A percentile compares a stretch with the other conserved stretches of the same genome.
Evolutionary conservation across 2,797 vertebrate genomes (phyloP).

Genomic region (Arctocebus calabarensis): DNA sequence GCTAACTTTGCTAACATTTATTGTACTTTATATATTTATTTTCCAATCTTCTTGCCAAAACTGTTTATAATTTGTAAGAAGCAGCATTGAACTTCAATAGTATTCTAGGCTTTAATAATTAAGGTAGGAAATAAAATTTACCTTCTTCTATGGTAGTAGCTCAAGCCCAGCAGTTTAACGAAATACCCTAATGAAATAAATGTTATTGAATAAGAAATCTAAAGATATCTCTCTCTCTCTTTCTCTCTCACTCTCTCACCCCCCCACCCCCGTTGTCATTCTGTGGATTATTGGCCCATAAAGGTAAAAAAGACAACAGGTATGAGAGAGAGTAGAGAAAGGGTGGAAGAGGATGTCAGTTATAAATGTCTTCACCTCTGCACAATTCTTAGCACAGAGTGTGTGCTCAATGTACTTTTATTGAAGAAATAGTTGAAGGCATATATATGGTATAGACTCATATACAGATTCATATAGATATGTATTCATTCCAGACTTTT

Average conservation of each 20-base stretch:
- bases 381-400: neutral
- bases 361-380: neutral
- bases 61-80: neutral
- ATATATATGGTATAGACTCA: neutral
- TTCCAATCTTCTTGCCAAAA: conserved; percentile 7
- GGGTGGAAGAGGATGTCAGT: neutral
- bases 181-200: neutral
- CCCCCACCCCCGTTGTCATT: neutral
- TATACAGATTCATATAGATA: no score
- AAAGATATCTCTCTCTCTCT: neutral
- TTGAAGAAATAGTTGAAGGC: neutral
- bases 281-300: neutral
- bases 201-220: neutral
- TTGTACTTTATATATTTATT: neutral
- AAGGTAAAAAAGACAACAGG: neutral
- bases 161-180: neutral
- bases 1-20: neutral
- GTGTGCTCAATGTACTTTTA: neutral
- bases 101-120: neutral
- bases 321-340: neutral
- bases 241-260: no score
- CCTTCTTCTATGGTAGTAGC: neutral
- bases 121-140: neutral
- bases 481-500: neutral
- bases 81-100: neutral